Evolutionary conservation across 2,113 vertebrate species (phyloP), one percentile per base, ranked within the genome.

Genomic region (Triplophysa dalaica): DNA sequence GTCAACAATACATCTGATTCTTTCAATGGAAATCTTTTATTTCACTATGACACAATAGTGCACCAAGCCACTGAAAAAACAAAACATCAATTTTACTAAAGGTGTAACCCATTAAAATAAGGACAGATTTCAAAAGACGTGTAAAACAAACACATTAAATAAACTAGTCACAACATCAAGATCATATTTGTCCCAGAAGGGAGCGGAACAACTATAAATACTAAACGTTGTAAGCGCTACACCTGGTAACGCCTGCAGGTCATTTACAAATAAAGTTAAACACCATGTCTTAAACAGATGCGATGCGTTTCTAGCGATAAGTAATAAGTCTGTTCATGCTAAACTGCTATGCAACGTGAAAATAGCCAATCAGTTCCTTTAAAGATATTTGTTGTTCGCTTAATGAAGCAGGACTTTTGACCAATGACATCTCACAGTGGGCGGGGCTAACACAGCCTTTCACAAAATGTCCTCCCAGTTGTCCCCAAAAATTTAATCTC

Each of bases 1-100:
- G 11, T 70, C 38, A 63, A 24, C n/a, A 48, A 75, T 29, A 2
- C 13, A 12, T 56, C 52, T 58, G 58, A n/a, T 17, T 58, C 16
- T 29, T 77, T 84, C 10, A 84, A 61, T 82, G 93, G 93, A 94
- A 94, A 94, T 93, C 93, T 94, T 76, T 95, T 94, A 95, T 94
- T 95, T 95, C 89, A 92, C 93, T 92, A 89, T 91, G 91, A 89
- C 94, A 95, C 94, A 91, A 94, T 89, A 50, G 74, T 65, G 62
- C 17, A 94, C 92, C 92, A 50, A 95, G 91, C 91, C 93, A 90
- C 92, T 91, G 92, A 93, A 87, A 93, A 75, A 94, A 90, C 45
- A 88, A 94, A 93, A 87, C 89, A 91, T 92, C 91, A 91, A 91
- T 90, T 88, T 88, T 89, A 81, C 67, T 87, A 60, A 60, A 69